Evolutionary conservation across 2,797 vertebrate species (phyloP), one percentile per base, ranked within the genome.

Genomic region (Siniperca undulata): DNA sequence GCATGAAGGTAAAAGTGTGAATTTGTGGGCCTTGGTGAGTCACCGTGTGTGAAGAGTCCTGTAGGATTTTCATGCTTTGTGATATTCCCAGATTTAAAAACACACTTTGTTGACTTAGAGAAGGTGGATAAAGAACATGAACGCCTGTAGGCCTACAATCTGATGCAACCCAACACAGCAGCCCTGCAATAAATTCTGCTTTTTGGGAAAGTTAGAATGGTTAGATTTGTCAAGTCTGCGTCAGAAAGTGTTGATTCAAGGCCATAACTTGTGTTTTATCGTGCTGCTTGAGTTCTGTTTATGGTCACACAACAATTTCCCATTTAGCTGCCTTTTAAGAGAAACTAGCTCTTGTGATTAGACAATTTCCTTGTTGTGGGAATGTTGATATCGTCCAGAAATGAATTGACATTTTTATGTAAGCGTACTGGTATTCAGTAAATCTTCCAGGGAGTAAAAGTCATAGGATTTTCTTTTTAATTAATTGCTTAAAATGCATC

Each of bases 1-100:
- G 44, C 48, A 50, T 56, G 12, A 6, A 24, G 55, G 24, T 56
- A 27, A 56, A 56, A 20, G 3, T 20, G 8, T 20, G 34, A 60
- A 36, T 3, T 10, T 36, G 9, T 19, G 24, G 24, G 16, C 24
- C 4, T 66, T 36, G 16, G 9, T 66, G 44, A 34, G 24, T 48
- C 50, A 52, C 9, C 8, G 3, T 53, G 52, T 22, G 13, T 52
- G 46, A 52, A 24, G n/a, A 46, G n/a, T 46, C 52, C 52, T 56
- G 38, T 7, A 0, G 19, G 61, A 66, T 46, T 46, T 55, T 30
- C 60, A 42, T 53, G 38, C 24, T 59, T 34, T 60, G 24, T 36
- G 5, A 74, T 82, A 42, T 71, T 77, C 40, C 7, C 44, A 6
- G 14, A 50, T 76, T 76, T 65, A 40, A 73, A 64, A 64, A 10